These are phyloP conservation scores for Macrocentrus cingulum DNA, from an alignment of 1,140 invertebrate species.

Conservation along the genomic window DNA sequence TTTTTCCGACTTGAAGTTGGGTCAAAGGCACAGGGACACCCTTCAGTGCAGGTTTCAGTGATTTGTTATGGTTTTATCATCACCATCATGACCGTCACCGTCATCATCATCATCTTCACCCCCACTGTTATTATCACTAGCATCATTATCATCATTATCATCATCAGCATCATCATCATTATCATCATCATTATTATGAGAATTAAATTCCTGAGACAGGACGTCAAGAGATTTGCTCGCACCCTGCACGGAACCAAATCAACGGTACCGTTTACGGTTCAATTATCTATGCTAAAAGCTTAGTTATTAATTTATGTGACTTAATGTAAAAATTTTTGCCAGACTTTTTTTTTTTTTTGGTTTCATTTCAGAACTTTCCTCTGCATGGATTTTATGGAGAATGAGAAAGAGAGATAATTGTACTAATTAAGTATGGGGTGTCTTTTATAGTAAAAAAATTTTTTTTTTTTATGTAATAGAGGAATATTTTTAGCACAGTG, in stretches of 20 bases:
- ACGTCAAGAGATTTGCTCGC: slow-evolving; percentile 38
- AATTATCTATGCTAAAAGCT: slow-evolving; percentile 35
- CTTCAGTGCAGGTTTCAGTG: background rate
- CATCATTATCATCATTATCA: too few relatives aligned
- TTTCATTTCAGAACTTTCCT: background rate
- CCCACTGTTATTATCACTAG: too few relatives aligned
- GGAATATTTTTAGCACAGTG: too few relatives aligned
- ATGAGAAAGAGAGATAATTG: background rate
- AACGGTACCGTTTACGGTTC: slow-evolving; percentile 53
- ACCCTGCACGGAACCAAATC: slow-evolving; percentile 61
- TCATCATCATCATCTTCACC: too few relatives aligned
- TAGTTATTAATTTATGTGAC: slow-evolving; percentile 4
- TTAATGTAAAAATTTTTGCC: too few relatives aligned
- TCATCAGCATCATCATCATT: too few relatives aligned
- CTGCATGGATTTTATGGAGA: slow-evolving; percentile 1
- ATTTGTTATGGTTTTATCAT: too few relatives aligned
- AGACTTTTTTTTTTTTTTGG: background rate
- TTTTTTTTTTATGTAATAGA: too few relatives aligned
- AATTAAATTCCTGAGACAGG: slow-evolving; percentile 11
- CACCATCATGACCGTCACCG: too few relatives aligned
- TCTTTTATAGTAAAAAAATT: too few relatives aligned
- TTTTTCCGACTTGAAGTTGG: too few relatives aligned
- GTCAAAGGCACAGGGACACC: too few relatives aligned
- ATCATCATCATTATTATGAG: background rate
- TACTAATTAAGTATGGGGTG: background rate